Evolutionary conservation across 2,113 vertebrate genomes (phyloP).

Genomic region (Notothenia rossii): DNA sequence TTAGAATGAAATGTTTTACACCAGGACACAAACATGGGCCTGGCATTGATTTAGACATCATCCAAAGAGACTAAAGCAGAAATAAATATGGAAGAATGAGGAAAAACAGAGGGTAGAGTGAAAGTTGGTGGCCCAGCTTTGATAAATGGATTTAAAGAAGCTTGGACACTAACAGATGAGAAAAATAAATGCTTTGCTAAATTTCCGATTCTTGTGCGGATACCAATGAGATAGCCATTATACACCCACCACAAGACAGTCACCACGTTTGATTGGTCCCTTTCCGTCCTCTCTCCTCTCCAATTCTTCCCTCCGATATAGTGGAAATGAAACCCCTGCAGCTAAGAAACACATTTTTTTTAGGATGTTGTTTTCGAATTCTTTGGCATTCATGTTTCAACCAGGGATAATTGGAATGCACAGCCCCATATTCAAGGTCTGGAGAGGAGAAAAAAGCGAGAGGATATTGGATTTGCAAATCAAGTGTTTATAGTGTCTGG

Average conservation of each 20-base stretch:
- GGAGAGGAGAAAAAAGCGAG: conserved; percentile 58
- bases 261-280: conserved; percentile 22
- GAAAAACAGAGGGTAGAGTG: conserved; percentile 7
- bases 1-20: conserved; percentile 12
- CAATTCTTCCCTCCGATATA: conserved; percentile 35
- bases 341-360: conserved; percentile 25
- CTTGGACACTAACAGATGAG: conserved; percentile 25
- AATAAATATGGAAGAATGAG: conserved; percentile 7
- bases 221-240: background rate
- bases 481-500: conserved; percentile 66
- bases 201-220: conserved; percentile 18
- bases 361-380: conserved; percentile 44
- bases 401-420: conserved; percentile 67
- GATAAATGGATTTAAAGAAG: conserved; percentile 34
- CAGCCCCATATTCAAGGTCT: conserved; percentile 61
- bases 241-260: background rate
- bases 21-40: conserved; percentile 5
- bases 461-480: conserved; percentile 75
- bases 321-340: conserved; percentile 41
- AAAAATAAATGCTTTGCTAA: conserved; percentile 29
- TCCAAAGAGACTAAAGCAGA: conserved; percentile 15
- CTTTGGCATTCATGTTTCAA: conserved; percentile 55
- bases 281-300: conserved; percentile 8
- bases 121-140: conserved; percentile 3
- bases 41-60: conserved; percentile 35